Conservation (phyloP, 2,888 invertebrate genomes). For the Anarsia innoxiella region DNA sequence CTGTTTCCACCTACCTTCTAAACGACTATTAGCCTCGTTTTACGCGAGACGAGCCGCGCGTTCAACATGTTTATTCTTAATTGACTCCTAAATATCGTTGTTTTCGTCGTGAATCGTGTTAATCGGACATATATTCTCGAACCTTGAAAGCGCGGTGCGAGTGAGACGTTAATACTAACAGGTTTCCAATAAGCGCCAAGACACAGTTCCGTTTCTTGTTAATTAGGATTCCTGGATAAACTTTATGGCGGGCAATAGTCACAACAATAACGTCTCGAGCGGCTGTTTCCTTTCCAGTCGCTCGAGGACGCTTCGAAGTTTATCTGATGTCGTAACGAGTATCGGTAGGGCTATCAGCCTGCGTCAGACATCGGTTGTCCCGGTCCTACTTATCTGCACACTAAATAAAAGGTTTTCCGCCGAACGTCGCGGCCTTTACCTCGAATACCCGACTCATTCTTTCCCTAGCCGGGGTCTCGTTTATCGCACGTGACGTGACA, state of each 20-base stretch:
- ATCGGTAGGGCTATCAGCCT: constrained; percentile 42
- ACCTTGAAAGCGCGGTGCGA: constrained; percentile 36
- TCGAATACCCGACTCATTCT: constrained; percentile 35
- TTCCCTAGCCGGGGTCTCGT: constrained; percentile 34
- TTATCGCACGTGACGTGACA: constrained; percentile 59
- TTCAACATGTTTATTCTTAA: constrained; percentile 59
- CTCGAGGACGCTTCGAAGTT: constrained; percentile 34
- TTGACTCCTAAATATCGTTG: constrained; percentile 66
- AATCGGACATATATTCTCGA: constrained; percentile 60
- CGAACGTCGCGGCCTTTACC: constrained; percentile 30
- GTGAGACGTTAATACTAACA: constrained; percentile 38
- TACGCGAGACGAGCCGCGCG: constrained; percentile 54
- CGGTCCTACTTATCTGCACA: constrained; percentile 40
- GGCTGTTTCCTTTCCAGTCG: constrained; percentile 48
- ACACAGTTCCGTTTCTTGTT: constrained; percentile 51
- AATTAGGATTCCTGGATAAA: constrained; percentile 50
- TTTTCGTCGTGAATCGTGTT: constrained; percentile 61
- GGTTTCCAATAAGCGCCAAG: constrained; percentile 26
- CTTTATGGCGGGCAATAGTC: constrained; percentile 52
- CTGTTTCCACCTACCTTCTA: constrained; percentile 57
- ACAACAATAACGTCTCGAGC: constrained; percentile 51
- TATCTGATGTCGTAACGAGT: constrained; percentile 61
- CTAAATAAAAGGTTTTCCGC: constrained; percentile 48
- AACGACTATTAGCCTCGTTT: constrained; percentile 60
- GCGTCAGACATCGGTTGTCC: constrained; percentile 43